Evolutionary conservation across 2,797 vertebrate species (phyloP), one percentile per base, ranked within the genome.

Genomic region (Melopsittacus undulatus): DNA sequence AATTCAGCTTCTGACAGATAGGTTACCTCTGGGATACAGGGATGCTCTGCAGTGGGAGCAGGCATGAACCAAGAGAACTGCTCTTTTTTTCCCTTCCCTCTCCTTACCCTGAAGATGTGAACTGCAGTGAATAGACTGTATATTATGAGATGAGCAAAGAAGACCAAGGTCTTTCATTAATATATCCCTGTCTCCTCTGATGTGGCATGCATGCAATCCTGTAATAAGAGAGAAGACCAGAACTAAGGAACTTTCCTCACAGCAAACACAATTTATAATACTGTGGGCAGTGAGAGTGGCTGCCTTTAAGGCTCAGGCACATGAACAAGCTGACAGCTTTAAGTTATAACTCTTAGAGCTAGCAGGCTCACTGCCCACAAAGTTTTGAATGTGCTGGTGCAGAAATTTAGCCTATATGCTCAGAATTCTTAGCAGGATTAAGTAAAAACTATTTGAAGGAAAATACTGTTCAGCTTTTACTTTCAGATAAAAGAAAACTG

Each of bases 21-120:
- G 8, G 12, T 51, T 72, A 27, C 59, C 40, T 56, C 49, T 80
- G 27, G 56, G 66, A 59, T 40, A 22, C n/a, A 24, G 27, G 36
- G 43, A 6, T 67, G 61, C 24, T 70, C 59, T 56, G 23, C 0
- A 0, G 1, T 57, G 24, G 54, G 16, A 83, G 24, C 14, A 38
- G 16, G 10, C 14, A 36, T 14, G 36, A 69, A n/a, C 14, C 0
- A 0, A 40, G 36, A 51, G 22, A 83, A 13, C 32, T 40, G 19
- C 26, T 85, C 43, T 38, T 61, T 63, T 51, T 49, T 46, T 79
- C 30, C 32, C 46, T 84, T 75, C n/a, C 22, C 10, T 52, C 7
- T 82, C 63, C 29, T 49, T 66, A 8, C 29, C 36, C 32, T 54
- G 51, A 22, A 67, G 84, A 3, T 32, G 13, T 40, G n/a, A 70